Evolutionary conservation across 2,888 invertebrate species (phyloP).

Genomic region (Hyposoter didymator): DNA sequence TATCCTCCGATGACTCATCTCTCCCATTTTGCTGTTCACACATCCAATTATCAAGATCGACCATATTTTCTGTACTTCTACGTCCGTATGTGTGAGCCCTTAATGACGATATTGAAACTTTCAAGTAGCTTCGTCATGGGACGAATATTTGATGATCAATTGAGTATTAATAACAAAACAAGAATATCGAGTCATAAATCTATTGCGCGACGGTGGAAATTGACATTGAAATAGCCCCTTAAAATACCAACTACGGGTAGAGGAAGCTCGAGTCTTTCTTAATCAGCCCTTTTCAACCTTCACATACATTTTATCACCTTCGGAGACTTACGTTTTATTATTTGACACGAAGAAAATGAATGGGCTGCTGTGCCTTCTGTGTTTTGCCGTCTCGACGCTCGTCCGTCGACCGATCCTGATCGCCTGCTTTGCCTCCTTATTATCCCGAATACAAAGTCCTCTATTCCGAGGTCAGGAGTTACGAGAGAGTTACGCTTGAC

Average conservation of each 20-base stretch:
- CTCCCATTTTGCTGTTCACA: conserved; percentile 51
- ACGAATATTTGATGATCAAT: not conserved
- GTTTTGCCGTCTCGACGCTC: conserved; percentile 1
- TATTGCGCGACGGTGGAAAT: not conserved
- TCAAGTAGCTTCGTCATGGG: not conserved
- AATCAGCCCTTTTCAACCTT: conserved; percentile 28
- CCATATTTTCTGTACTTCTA: no score
- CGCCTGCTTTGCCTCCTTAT: conserved; percentile 51
- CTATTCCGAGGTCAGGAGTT: conserved; percentile 23
- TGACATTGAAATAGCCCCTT: not conserved
- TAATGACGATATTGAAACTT: not conserved
- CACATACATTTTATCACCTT: conserved; percentile 53
- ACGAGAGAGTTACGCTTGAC: conserved; percentile 44
- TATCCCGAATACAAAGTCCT: conserved; percentile 12
- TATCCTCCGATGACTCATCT: conserved; percentile 63
- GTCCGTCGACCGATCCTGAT: conserved; percentile 21
- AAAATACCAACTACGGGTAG: not conserved
- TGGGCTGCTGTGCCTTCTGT: conserved; percentile 15
- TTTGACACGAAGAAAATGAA: conserved; percentile 42
- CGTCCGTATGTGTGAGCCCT: conserved; percentile 26
- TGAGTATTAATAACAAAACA: not conserved
- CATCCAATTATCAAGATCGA: not conserved
- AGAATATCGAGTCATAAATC: not conserved
- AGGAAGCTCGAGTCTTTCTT: conserved; percentile 18
- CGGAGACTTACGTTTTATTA: conserved; percentile 54